Evolutionary conservation across 2,888 invertebrate species (phyloP), one percentile per base, ranked within the genome.

Genomic region (Xestia xanthographa): DNA sequence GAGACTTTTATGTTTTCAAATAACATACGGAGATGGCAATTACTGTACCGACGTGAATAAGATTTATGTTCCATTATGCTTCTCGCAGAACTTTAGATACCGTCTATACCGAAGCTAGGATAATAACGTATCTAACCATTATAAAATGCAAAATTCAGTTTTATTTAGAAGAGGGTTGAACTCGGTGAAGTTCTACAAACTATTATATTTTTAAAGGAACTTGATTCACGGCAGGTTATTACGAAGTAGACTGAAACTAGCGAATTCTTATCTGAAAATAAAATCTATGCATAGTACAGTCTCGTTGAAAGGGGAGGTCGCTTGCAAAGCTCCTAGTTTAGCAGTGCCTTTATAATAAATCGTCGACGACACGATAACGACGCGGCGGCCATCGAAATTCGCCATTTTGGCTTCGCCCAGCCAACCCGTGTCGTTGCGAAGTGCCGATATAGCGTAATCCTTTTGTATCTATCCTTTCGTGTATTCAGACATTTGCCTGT

Each of bases 391-490:
- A 77, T 75, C 70, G 69, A 62, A 66, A 66, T 69, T 73, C 68
- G 66, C 73, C 76, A 75, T 88, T 88, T 86, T 79, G 58, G 62
- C 63, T 74, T 77, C 70, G 17, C 73, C 45, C 63, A 63, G 53
- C 67, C 74, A 66, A 69, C 77, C 75, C 68, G 63, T 38, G 78
- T 68, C 78, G 67, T 73, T 79, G 77, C 66, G 43, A 78, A 85
- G 76, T 83, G 80, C 66, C 83, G 85, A 87, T 87, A 85, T 62
- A 79, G 69, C 79, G 87, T 88, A 81, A 87, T 87, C 83, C 80
- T 79, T 88, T 88, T 80, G 53, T 66, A 78, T 77, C 76, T 75
- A 50, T 78, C 72, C 69, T 77, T 77, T 87, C 85, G 50, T 75
- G 73, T 80, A 77, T 74, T 79, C 75, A 77, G 67, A 66, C 69